Conservation (phyloP, 64 coral and sea anemone species). For the Stichodactyla helianthus region DNA sequence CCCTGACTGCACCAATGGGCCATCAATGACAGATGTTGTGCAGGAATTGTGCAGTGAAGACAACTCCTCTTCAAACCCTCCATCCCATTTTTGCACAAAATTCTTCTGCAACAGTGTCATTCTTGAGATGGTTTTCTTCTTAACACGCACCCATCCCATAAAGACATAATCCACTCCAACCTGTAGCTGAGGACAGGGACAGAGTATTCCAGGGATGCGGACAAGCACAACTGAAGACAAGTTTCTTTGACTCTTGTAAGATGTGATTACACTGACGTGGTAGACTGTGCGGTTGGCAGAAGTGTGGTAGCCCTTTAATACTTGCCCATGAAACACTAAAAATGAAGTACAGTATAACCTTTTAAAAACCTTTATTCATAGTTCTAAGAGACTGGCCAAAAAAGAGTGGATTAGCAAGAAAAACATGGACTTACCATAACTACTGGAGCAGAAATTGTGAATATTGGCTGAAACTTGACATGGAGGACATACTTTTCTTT, state of each 20-base stretch:
- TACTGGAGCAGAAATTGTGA: neutral
- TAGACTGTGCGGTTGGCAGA: conserved; percentile 26
- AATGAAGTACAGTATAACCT: neutral
- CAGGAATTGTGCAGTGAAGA: neutral
- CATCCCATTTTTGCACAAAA: conserved; percentile 18
- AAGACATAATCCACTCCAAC: conserved; percentile 19
- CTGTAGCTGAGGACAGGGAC: conserved; percentile 10
- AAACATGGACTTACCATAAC: conserved; percentile 2
- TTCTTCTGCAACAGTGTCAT: neutral
- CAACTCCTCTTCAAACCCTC: conserved; percentile 24
- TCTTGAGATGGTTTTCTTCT: neutral
- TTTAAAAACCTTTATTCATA: neutral
- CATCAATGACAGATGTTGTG: neutral
- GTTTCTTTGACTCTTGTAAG: neutral
- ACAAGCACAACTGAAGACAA: neutral
- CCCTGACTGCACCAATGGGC: neutral
- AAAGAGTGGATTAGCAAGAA: neutral
- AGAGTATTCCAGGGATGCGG: neutral
- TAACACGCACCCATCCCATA: conserved; percentile 2
- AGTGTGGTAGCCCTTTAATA: neutral
- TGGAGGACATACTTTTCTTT: neutral
- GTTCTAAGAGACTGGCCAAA: neutral
- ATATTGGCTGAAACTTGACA: neutral
- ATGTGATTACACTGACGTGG: neutral
- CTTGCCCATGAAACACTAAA: neutral